Evolutionary conservation across 2,797 vertebrate genomes (phyloP).

Genomic region (Chelon labrosus): DNA sequence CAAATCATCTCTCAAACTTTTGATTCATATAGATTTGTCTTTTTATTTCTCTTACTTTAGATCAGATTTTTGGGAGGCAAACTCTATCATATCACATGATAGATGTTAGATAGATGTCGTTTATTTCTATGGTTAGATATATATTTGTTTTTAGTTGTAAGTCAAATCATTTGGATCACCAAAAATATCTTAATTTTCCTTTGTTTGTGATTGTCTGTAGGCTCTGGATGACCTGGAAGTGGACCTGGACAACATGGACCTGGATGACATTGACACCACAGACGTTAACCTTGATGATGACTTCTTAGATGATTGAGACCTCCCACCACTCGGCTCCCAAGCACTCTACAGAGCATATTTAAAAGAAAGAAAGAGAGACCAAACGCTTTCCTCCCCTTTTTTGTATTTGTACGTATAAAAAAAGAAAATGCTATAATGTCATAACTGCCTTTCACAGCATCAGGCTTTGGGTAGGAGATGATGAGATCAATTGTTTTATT

Average conservation of each 20-base stretch:
- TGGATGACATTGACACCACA: slow-evolving; percentile 97
- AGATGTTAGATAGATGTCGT: too few relatives aligned
- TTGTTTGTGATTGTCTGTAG: slow-evolving; percentile 28
- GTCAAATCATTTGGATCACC: not conserved
- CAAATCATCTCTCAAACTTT: not conserved
- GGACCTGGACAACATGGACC: slow-evolving; percentile 96
- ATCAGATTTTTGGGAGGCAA: too few relatives aligned
- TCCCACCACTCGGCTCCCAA: slow-evolving; percentile 26
- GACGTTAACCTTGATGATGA: slow-evolving; percentile 98
- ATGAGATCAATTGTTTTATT: slow-evolving; percentile 50
- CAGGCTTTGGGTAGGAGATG: slow-evolving; percentile 39
- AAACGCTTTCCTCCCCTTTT: slow-evolving; percentile 69
- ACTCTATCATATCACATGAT: too few relatives aligned
- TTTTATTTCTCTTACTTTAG: not conserved
- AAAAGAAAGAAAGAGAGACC: slow-evolving; percentile 80
- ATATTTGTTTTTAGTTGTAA: not conserved
- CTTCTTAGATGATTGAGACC: slow-evolving; percentile 91
- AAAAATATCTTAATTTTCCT: not conserved
- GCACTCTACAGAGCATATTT: slow-evolving; percentile 72
- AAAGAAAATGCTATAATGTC: slow-evolving; percentile 68
- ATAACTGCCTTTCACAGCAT: slow-evolving; percentile 33
- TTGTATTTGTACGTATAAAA: slow-evolving; percentile 76
- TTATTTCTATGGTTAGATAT: too few relatives aligned
- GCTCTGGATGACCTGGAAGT: slow-evolving; percentile 91
- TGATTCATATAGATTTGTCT: not conserved